A percentile compares a stretch with the other conserved stretches of the same genome.
Conservation (phyloP, 2,113 vertebrate genomes). For the Pseudorectes ferrugineus region DNA sequence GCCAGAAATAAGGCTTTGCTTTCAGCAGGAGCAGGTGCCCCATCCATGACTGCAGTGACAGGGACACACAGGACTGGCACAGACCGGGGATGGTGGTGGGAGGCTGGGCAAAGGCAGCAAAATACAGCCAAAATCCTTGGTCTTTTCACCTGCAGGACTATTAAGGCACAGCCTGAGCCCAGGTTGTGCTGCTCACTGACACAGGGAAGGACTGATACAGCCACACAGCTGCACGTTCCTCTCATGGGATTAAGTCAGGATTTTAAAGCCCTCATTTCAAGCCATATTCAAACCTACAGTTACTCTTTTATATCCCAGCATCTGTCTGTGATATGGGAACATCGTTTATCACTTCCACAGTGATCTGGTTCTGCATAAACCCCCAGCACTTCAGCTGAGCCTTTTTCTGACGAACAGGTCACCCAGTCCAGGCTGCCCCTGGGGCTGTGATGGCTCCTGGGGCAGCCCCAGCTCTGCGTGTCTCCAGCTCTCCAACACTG, state of each 20-base stretch:
- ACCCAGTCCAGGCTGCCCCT: neutral
- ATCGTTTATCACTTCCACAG: neutral
- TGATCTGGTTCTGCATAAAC: neutral
- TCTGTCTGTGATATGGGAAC: neutral
- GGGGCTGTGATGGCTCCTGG: neutral
- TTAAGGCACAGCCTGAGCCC: neutral
- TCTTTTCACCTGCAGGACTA: neutral
- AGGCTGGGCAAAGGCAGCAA: neutral
- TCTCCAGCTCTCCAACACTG: neutral
- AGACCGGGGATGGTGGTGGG: fast-evolving
- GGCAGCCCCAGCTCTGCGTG: fast-evolving
- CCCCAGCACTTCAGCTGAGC: neutral
- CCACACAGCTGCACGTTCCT: neutral
- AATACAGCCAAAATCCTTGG: neutral
- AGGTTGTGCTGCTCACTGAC: neutral
- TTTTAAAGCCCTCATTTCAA: neutral
- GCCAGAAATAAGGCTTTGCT: neutral
- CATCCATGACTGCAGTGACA: neutral
- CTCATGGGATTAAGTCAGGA: neutral
- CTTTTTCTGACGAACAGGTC: neutral
- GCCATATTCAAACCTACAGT: neutral
- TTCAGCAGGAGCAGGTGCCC: neutral
- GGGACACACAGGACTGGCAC: neutral
- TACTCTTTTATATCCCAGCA: neutral
- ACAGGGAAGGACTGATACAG: neutral